phyloP scores from a whole-genome alignment of 30 jellyfish, hydroid and myxozoan genomes.

The Turritopsis rubra region DNA sequence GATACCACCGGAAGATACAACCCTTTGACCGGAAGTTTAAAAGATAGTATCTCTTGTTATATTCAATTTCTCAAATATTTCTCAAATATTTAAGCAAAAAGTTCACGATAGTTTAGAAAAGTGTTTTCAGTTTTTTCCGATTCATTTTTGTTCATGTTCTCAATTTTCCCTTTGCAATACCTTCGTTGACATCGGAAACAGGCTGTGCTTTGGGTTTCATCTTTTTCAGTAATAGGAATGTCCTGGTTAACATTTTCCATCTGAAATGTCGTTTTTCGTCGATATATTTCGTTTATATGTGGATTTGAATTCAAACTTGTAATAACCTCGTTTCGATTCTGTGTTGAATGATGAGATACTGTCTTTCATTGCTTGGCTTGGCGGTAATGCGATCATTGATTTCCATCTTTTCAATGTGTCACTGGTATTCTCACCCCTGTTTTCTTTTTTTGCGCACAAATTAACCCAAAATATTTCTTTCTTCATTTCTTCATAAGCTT shows the following conservation, averaged over 20 bases:
- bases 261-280: background rate
- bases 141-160: too few relatives aligned
- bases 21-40: too few relatives aligned
- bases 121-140: background rate
- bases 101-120: background rate
- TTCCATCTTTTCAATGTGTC: background rate
- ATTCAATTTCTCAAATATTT: background rate
- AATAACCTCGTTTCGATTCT: background rate
- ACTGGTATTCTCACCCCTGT: background rate
- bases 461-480: background rate
- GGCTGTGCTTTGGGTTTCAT: background rate
- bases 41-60: conserved; percentile 6
- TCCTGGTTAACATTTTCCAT: background rate
- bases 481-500: background rate
- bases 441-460: background rate
- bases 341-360: background rate
- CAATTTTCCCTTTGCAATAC: too few relatives aligned
- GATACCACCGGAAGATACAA: too few relatives aligned
- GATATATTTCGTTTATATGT: background rate
- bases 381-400: background rate
- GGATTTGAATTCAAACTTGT: background rate
- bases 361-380: background rate
- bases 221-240: background rate
- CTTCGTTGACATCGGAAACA: background rate
- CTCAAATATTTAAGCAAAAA: conserved; percentile 13